A percentile compares a stretch with the other conserved stretches of the same genome.
Conservation (phyloP, 2,113 vertebrate genomes). For the Crypturellus undulatus region DNA sequence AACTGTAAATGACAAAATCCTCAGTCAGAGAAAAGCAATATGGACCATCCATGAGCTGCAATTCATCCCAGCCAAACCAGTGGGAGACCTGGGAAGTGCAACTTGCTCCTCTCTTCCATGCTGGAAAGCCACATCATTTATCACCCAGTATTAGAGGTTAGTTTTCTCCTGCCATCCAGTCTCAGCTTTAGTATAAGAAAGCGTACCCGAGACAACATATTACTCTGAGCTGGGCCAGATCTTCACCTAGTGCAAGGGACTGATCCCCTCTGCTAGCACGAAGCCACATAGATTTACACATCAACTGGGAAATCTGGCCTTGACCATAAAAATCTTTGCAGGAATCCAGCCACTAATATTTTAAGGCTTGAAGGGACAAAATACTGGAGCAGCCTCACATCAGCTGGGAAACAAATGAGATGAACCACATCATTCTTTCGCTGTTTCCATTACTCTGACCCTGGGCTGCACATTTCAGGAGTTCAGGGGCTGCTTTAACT, state of each 20-base stretch:
- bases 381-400: not conserved
- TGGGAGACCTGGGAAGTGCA: not conserved
- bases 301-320: constrained; percentile 3
- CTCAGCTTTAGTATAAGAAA: not conserved
- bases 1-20: not conserved
- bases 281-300: constrained; percentile 13
- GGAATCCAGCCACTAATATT: constrained; percentile 28
- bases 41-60: not conserved
- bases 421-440: not conserved
- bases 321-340: not conserved
- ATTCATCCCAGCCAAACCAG: not conserved
- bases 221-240: not conserved
- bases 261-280: not conserved
- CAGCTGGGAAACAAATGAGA: not conserved
- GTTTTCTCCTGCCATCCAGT: constrained; percentile 3
- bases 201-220: not conserved
- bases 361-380: constrained; percentile 20
- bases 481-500: not conserved
- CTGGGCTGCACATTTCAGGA: not conserved
- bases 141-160: not conserved
- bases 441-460: constrained; percentile 21
- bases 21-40: not conserved
- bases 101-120: not conserved
- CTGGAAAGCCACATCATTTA: not conserved
- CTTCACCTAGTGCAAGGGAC: not conserved